Evolutionary conservation across 2,113 vertebrate species (phyloP), one percentile per base, ranked within the genome.

Genomic region (Parus major): DNA sequence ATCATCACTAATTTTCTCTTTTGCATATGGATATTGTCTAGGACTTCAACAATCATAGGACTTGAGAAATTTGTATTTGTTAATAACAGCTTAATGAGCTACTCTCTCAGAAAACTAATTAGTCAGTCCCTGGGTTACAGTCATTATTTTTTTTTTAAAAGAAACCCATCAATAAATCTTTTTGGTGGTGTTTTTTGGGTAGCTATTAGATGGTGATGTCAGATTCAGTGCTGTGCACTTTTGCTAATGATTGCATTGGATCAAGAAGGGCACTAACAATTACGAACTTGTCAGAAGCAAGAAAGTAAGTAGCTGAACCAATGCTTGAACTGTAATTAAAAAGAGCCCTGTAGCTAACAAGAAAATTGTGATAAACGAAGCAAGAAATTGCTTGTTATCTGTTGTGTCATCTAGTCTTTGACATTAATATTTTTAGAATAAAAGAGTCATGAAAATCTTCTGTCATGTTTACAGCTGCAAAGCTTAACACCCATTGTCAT

Each of bases 11-110:
- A 93, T 95, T 71, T 68, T 57, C 21, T 71, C 31, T 83, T 95
- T 79, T 82, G 41, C 29, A 57, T 57, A 59, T 57, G 81, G 21
- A 50, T 80, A 33, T 47, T 90, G 59, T 66, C 50, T 85, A 64
- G 25, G 50, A 77, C 39, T 64, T 69, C 39, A 94, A 77, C 29
- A 73, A 52, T 59, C 49, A 49, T 1, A 73, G 57, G 27, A 27
- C 41, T 50, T 35, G n/a, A 76, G 19, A 59, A 49, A 66, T 27
- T 20, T 27, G 22, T 61, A 36, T 92, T 83, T 90, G 50, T 80
- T 92, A 95, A 90, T 90, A 94, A 53, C 53, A 63, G 29, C 36
- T 80, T 93, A 85, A 94, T 73, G 65, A 95, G 39, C n/a, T 70
- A 16, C 27, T 53, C 23, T 57, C 33, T 64, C 31, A 93, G 59